A percentile compares a stretch with the other conserved stretches of the same genome.
Evolutionary conservation across 2,888 invertebrate species (phyloP).

Genomic region (Caenorhabditis sp.): DNA sequence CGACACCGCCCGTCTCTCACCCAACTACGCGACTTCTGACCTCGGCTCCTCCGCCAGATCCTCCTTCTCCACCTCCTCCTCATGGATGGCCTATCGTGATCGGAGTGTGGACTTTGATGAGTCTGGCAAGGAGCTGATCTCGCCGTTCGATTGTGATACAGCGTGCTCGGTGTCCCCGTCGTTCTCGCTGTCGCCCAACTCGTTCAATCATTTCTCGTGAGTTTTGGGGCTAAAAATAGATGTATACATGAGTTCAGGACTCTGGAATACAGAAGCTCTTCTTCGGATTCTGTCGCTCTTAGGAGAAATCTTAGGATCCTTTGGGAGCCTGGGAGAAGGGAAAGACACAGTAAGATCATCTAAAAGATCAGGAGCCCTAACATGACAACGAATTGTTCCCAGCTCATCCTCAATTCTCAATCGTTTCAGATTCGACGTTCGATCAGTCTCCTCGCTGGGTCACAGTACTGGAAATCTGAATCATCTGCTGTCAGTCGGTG

Average conservation of each 20-base stretch:
- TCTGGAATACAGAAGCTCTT: too few species aligned
- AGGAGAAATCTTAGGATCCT: too few species aligned
- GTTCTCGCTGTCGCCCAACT: slow-evolving; percentile 60
- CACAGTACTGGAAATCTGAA: slow-evolving; percentile 54
- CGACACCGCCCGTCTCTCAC: slow-evolving; percentile 72
- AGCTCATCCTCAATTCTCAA: too few species aligned
- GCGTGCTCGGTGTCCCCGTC: slow-evolving; percentile 53
- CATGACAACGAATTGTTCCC: too few species aligned
- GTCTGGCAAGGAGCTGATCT: slow-evolving; percentile 57
- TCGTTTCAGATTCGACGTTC: slow-evolving; percentile 58
- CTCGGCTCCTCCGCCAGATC: slow-evolving; percentile 81
- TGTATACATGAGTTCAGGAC: too few species aligned
- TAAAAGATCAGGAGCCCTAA: too few species aligned
- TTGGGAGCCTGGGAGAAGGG: too few species aligned
- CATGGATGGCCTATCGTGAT: slow-evolving; percentile 81
- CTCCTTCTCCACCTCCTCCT: slow-evolving; percentile 71
- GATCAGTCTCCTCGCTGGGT: slow-evolving; percentile 57
- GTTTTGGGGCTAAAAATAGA: slow-evolving; percentile 15
- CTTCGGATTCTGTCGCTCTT: too few species aligned
- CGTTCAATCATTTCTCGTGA: slow-evolving; percentile 60
- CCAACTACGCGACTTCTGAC: slow-evolving; percentile 82
- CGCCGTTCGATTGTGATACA: slow-evolving; percentile 64
- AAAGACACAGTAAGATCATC: too few species aligned
- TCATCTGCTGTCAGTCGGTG: slow-evolving; percentile 52
- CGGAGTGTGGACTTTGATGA: slow-evolving; percentile 60